Evolutionary conservation across 23 tunicate species (phyloP).

Genomic region (Diplosoma virens): DNA sequence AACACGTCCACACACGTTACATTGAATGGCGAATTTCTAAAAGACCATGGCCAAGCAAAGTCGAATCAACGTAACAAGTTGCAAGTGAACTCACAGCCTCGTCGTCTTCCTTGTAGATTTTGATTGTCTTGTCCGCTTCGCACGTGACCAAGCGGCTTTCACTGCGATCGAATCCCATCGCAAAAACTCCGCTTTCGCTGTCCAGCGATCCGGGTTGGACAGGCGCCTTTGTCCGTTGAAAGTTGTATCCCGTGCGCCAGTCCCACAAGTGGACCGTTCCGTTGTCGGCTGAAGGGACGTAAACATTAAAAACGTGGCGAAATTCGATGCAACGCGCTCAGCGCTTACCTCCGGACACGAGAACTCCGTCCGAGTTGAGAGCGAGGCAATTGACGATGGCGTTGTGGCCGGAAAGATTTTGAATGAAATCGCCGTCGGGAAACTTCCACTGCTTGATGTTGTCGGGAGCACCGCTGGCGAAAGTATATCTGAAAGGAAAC

Average conservation of each 20-base stretch:
- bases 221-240: constrained; percentile 94
- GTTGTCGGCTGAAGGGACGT: constrained; percentile 70
- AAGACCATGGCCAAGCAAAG: too few relatives aligned
- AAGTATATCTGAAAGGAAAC: constrained; percentile 95
- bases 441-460: constrained; percentile 99
- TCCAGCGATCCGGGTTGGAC: constrained; percentile 98
- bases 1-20: too few relatives aligned
- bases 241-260: constrained; percentile 97
- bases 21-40: too few relatives aligned
- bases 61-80: too few relatives aligned
- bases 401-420: constrained; percentile 95
- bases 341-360: constrained; percentile 88
- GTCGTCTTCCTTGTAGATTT: constrained; percentile 94
- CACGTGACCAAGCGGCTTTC: constrained; percentile 92
- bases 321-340: too few relatives aligned
- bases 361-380: constrained; percentile 93
- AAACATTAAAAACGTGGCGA: not conserved
- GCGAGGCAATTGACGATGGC: constrained; percentile 93
- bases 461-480: constrained; percentile 98
- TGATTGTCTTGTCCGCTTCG: constrained; percentile 98
- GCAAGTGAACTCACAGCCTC: constrained; percentile 85
- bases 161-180: constrained; percentile 87
- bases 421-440: constrained; percentile 97
- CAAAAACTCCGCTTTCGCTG: constrained; percentile 96
- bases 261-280: constrained; percentile 97